Evolutionary conservation across 2,888 invertebrate genomes (phyloP).

Genomic region (Phortica magna): DNA sequence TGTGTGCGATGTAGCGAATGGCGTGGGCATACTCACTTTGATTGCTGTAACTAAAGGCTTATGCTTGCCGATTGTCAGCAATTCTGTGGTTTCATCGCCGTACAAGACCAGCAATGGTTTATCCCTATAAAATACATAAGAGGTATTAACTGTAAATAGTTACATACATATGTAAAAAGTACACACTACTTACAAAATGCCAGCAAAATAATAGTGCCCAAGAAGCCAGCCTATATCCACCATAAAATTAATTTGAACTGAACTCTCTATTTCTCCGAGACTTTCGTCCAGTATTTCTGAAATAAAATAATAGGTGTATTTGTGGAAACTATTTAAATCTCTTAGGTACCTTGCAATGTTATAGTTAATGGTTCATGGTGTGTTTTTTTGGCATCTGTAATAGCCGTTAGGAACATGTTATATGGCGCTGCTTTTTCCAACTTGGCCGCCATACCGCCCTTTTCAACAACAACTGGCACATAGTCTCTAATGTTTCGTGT

Average conservation of each 20-base stretch:
- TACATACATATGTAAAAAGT: background rate
- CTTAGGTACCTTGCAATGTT: constrained; percentile 82
- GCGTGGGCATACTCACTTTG: constrained; percentile 85
- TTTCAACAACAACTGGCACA: constrained; percentile 81
- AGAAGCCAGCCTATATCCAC: constrained; percentile 93
- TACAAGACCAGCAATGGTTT: constrained; percentile 87
- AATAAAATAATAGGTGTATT: constrained; percentile 47
- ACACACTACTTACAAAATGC: constrained; percentile 81
- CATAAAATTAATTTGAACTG: constrained; percentile 95
- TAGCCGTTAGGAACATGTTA: constrained; percentile 86
- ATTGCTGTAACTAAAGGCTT: constrained; percentile 84
- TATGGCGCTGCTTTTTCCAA: constrained; percentile 85
- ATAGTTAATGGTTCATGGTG: constrained; percentile 83
- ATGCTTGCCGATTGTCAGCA: constrained; percentile 80
- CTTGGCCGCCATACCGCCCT: constrained; percentile 83
- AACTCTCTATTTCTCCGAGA: constrained; percentile 85
- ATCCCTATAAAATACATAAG: constrained; percentile 77
- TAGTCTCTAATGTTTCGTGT: constrained; percentile 74
- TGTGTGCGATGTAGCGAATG: constrained; percentile 92
- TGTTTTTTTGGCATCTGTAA: constrained; percentile 83
- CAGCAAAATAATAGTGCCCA: constrained; percentile 89
- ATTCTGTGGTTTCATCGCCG: constrained; percentile 84
- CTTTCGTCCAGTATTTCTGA: constrained; percentile 88
- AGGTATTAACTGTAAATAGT: background rate
- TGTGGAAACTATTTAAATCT: background rate